These are phyloP conservation scores for Pterocles burchelli DNA, from an alignment of 2,113 vertebrate species.

Conservation along the genomic window DNA sequence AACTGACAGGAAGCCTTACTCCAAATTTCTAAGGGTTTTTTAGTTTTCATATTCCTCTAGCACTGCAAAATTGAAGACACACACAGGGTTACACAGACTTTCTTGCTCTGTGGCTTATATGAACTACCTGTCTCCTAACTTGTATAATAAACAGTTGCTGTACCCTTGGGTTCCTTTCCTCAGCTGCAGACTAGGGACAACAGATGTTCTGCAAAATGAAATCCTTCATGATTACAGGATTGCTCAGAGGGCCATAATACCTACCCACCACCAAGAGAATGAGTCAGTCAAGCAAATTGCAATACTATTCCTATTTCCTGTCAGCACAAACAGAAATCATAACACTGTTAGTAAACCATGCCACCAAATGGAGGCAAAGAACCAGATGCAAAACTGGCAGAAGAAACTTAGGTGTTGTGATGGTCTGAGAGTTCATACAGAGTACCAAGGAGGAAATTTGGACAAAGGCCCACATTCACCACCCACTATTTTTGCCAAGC, in stretches of 20 bases:
- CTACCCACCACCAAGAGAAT: not conserved
- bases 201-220: conserved; percentile 31
- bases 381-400: not conserved
- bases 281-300: not conserved
- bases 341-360: not conserved
- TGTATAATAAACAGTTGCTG: not conserved
- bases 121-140: not conserved
- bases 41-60: not conserved
- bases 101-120: not conserved
- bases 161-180: not conserved
- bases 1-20: not conserved
- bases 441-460: not conserved
- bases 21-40: not conserved
- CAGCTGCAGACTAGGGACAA: not conserved
- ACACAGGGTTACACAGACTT: not conserved
- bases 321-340: not conserved
- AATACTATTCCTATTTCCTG: not conserved
- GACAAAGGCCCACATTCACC: not conserved
- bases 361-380: not conserved
- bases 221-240: not conserved
- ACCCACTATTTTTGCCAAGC: not conserved
- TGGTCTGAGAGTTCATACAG: not conserved
- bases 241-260: conserved; percentile 8
- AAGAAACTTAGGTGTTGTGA: not conserved
- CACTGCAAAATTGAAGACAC: not conserved